Percentiles rank a stretch among this genome's conserved stretches.
Conservation (phyloP, 2,888 invertebrate species). For the Athalia circularis region DNA sequence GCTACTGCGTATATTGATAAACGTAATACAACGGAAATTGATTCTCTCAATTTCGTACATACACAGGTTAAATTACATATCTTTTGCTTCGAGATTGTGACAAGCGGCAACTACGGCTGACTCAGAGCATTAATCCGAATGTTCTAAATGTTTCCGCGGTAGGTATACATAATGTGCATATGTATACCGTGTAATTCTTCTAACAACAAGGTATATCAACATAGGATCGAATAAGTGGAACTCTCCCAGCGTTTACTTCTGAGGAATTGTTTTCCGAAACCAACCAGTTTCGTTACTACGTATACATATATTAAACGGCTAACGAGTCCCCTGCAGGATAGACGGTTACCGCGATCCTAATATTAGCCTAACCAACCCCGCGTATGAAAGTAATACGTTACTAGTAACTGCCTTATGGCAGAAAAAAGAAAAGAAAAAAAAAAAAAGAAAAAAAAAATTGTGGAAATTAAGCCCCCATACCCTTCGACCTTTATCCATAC, state of each 20-base stretch:
- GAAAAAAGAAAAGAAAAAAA: no score
- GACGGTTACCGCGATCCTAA: conserved; percentile 6
- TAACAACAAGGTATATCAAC: background rate
- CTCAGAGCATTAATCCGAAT: conserved; percentile 2
- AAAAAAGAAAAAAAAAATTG: background rate
- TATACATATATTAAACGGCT: background rate
- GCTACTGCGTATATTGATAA: no score
- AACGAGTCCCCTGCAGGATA: background rate
- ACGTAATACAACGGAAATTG: background rate
- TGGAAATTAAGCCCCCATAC: conserved; percentile 11
- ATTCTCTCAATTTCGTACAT: conserved; percentile 1
- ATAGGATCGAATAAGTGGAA: background rate
- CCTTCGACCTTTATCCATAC: conserved; percentile 5
- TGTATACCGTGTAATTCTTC: no score
- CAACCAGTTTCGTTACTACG: background rate
- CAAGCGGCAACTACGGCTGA: background rate
- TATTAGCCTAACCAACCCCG: conserved; percentile 31
- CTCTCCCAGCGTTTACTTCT: conserved; percentile 17
- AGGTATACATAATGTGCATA: no score
- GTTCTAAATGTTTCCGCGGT: background rate
- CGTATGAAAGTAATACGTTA: background rate
- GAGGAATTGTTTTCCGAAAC: conserved; percentile 29
- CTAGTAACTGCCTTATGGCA: background rate
- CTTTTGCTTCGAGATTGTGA: no score
- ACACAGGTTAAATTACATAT: no score